Evolutionary conservation across 2,113 vertebrate genomes (phyloP), one percentile per base, ranked within the genome.

Genomic region (Acrocephalus arundinaceus): DNA sequence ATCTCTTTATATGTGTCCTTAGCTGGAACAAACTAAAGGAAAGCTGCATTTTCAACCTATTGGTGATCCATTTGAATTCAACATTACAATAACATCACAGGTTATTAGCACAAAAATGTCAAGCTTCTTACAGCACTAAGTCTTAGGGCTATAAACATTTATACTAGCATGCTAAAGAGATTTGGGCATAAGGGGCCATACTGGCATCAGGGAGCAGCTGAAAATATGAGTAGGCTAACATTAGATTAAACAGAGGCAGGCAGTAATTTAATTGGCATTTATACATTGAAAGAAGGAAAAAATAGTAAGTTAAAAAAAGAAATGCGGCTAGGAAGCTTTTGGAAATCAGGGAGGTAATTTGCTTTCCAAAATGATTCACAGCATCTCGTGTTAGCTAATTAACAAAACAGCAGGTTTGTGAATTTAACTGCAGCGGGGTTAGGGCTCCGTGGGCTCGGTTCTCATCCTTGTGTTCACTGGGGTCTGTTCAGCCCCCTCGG

Each of bases 371-470:
- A 95, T 93, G 90, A 97, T 91, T 94, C 73, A 67, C 79, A 94
- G 76, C 79, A 90, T 93, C 94, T 94, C 23, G 16, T 82, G 86
- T 91, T 95, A 87, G 90, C 96, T 96, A 97, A 98, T 98, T 97
- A 98, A 91, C 49, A 30, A 92, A 98, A 90, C 97, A 97, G 97
- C 90, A 93, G 96, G 96, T 70, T 94, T 96, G 68, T 88, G 91
- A 96, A 94, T 95, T 91, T 90, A 93, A 86, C 96, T 97, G 89
- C 95, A 95, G 96, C 2, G 3, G 93, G 94, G 92, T 88, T 86
- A 13, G 59, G 48, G 25, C 77, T 88, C 12, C 0, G 21, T 85
- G 96, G 83, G 81, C 37, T 78, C 1, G 0, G 31, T 45, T 49
- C 35, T 91, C 2, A 1, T 48, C 4, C 15, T 10, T 85, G 81